A percentile compares a stretch with the other conserved stretches of the same genome.
Evolutionary conservation across 2,113 vertebrate species (phyloP).

Genomic region (Ceyx melanurus): DNA sequence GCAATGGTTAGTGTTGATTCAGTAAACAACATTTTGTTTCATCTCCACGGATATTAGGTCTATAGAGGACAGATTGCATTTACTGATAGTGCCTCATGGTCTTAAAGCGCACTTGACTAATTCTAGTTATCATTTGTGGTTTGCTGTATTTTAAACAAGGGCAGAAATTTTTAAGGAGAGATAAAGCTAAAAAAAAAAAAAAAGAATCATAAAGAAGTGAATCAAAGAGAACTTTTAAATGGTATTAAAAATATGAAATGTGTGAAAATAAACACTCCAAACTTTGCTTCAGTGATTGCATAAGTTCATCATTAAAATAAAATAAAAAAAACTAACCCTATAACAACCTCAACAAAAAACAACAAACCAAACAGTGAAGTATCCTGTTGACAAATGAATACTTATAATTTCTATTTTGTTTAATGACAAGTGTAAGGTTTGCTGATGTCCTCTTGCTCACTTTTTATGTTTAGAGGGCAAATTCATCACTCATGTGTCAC

Average conservation of each 20-base stretch:
- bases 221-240: neutral
- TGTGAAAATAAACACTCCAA: neutral
- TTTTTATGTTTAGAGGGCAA: neutral
- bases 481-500: neutral
- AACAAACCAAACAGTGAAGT: neutral
- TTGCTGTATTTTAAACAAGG: conserved; percentile 48
- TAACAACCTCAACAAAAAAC: too few relatives aligned
- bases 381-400: neutral
- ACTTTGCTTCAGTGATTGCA: neutral
- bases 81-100: conserved; percentile 43
- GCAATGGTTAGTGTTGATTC: conserved; percentile 62
- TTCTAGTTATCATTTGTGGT: conserved; percentile 10
- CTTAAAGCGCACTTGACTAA: conserved; percentile 55
- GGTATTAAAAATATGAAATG: neutral
- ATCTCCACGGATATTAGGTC: conserved; percentile 52
- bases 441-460: neutral
- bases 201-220: neutral
- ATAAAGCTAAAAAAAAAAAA: neutral
- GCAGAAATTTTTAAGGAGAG: neutral
- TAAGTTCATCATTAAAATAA: neutral
- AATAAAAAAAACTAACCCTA: neutral
- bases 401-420: neutral
- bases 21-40: conserved; percentile 60
- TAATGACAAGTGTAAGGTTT: neutral
- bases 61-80: conserved; percentile 51